phyloP scores from a whole-genome alignment of 2,113 vertebrate species.

The Lathamus discolor region DNA sequence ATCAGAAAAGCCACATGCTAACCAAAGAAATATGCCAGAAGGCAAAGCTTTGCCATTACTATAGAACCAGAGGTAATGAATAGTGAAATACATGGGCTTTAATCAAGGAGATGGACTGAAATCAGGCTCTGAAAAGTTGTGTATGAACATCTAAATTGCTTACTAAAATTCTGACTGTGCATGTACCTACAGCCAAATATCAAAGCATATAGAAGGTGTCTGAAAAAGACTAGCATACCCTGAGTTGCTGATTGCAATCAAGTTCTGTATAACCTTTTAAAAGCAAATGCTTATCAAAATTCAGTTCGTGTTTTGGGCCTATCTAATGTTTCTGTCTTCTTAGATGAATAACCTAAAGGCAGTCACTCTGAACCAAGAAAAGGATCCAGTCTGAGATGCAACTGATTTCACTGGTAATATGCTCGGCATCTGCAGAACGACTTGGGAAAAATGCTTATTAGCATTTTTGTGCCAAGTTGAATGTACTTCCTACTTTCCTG shows the following conservation, averaged over 20 bases:
- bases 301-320: conserved; percentile 28
- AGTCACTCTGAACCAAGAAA: conserved; percentile 1
- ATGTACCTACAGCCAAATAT: conserved; percentile 21
- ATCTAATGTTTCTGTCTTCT: conserved; percentile 40
- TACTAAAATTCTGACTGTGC: not conserved
- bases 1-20: not conserved
- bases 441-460: not conserved
- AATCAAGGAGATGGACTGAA: conserved; percentile 29
- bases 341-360: conserved; percentile 15
- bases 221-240: conserved; percentile 31
- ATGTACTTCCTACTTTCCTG: not conserved
- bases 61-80: not conserved
- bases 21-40: not conserved
- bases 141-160: not conserved
- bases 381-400: not conserved
- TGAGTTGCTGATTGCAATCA: conserved; percentile 66
- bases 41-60: not conserved
- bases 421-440: not conserved
- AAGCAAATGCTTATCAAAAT: conserved; percentile 58
- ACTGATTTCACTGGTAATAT: not conserved
- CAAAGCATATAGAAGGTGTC: conserved; percentile 29
- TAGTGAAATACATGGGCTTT: not conserved
- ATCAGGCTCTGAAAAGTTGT: conserved; percentile 19
- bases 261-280: conserved; percentile 35
- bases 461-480: not conserved